Base-by-base conservation (phyloP, 2,113 vertebrate species). In the Engystomops pustulosus region DNA sequence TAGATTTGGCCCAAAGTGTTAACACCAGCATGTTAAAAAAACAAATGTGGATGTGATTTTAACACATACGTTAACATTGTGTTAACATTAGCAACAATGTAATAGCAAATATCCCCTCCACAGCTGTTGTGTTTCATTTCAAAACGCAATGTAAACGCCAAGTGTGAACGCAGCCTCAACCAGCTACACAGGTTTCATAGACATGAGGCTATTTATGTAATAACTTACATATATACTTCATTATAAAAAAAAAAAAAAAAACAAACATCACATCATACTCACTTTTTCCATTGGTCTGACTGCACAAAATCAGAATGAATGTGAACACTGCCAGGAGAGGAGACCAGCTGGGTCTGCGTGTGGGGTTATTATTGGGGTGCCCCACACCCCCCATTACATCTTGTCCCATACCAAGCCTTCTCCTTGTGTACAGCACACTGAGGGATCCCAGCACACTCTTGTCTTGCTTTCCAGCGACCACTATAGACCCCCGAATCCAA, bases 281-380 rank as follows among this genome's bases (percentile, higher is more conserved):
- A 95, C 94, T 93, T 93, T 95, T 93, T 86, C 93, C 94, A 84
- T 89, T 87, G 81, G 86, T 89, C 78, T 90, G 89, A 86, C 93
- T 93, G 87, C 90, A 92, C 25, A 93, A 60, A 36, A 93, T 70
- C 88, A 88, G 90, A 88, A 91, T 85, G 85, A 92, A 88, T 41
- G 93, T 87, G 87, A 94, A 90, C 88, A 93, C 88, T 81, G 87
- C 86, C 82, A 81, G 62, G 27, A 79, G 87, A 88, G 90, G 89
- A 89, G 87, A 88, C 85, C 87, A 88, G 86, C 90, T 90, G 91
- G 94, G 92, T 86, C 87, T 94, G 9, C 30, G 60, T 32, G 20
- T 49, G 83, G 74, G 83, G 75, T 85, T 85, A 79, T 85, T 85
- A 44, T 79, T 55, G 83, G 83, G 83, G 83, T 79, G 74, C 83